phyloP scores from a whole-genome alignment of 2,113 vertebrate genomes.

The Hyperopisus bebe region DNA sequence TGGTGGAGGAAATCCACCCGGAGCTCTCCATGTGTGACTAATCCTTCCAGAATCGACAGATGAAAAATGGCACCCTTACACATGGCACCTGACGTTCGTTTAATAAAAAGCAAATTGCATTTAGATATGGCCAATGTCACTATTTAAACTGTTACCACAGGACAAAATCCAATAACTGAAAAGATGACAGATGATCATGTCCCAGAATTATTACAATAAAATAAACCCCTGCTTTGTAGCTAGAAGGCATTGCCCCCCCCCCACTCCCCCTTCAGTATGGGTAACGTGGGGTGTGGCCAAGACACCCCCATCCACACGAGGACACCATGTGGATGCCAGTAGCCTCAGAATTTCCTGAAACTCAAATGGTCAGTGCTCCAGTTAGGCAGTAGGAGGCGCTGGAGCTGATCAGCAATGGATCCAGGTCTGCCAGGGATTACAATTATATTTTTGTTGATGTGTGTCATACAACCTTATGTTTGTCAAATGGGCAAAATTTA shows the following conservation, averaged over 20 bases:
- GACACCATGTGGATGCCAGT: not conserved
- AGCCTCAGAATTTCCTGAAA: not conserved
- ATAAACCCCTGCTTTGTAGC: not conserved
- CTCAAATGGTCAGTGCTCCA: not conserved
- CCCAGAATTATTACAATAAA: slow-evolving; percentile 7
- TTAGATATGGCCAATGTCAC: not conserved
- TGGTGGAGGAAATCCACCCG: not conserved
- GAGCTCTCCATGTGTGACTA: not conserved
- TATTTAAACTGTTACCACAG: slow-evolving; percentile 1
- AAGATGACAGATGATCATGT: slow-evolving; percentile 7
- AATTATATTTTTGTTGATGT: not conserved
- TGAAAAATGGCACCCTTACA: slow-evolving; percentile 3
- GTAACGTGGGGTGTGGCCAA: not conserved
- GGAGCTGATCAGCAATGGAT: not conserved
- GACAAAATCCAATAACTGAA: slow-evolving; percentile 2
- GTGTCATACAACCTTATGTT: not conserved
- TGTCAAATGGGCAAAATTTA: not conserved
- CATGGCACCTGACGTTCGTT: not conserved
- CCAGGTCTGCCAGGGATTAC: not conserved
- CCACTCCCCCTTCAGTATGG: not conserved
- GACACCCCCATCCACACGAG: not conserved
- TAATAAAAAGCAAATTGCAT: not conserved
- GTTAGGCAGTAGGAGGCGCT: not conserved
- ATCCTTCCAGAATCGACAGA: not conserved
- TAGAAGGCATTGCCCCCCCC: not conserved